phyloP scores from a whole-genome alignment of 2,797 vertebrate species.

The Pampus argenteus region DNA sequence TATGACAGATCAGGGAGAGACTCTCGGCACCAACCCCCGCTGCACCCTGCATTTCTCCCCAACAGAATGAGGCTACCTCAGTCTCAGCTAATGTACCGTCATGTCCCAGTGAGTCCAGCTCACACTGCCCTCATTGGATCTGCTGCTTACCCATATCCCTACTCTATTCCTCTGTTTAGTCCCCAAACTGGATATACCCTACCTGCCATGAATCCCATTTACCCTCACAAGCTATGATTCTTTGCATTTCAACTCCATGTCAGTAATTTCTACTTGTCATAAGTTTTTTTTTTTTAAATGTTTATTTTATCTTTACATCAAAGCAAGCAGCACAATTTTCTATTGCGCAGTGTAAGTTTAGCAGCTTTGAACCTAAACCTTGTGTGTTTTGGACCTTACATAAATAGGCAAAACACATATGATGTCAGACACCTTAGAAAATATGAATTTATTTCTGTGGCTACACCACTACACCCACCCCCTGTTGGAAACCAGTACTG shows the following conservation, averaged over 20 bases:
- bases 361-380: neutral
- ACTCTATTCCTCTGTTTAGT: slow-evolving; percentile 80
- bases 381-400: slow-evolving; percentile 8
- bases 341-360: neutral
- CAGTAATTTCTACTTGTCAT: neutral
- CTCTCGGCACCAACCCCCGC: slow-evolving; percentile 62
- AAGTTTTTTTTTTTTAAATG: neutral
- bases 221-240: slow-evolving; percentile 82
- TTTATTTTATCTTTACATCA: neutral
- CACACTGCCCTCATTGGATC: slow-evolving; percentile 78
- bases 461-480: neutral
- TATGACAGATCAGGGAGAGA: slow-evolving; percentile 74
- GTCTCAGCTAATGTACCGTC: slow-evolving; percentile 79
- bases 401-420: neutral
- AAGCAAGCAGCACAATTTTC: neutral
- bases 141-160: slow-evolving; percentile 80
- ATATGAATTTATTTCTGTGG: neutral
- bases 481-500: neutral
- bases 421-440: neutral
- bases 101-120: slow-evolving; percentile 71
- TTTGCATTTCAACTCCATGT: slow-evolving; percentile 2
- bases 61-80: slow-evolving; percentile 85
- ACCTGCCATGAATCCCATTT: slow-evolving; percentile 79
- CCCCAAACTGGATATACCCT: slow-evolving; percentile 76
- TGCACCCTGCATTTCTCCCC: slow-evolving; percentile 83